phyloP scores from a whole-genome alignment of 2,888 invertebrate genomes.

The Synergus gifuensis region DNA sequence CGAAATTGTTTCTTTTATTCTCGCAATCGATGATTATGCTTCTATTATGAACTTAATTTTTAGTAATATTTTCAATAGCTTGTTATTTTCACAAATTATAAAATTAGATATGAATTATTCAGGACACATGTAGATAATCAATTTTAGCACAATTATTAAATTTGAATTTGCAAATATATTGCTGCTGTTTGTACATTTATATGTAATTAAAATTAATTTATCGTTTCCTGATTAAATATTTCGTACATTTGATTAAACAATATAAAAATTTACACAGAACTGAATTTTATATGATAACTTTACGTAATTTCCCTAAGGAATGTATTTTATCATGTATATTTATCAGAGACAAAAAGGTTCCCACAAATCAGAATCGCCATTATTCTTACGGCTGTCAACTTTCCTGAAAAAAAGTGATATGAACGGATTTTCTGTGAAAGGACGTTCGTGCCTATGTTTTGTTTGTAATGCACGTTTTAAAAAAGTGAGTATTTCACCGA shows the following conservation, averaged over 20 bases:
- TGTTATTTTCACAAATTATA: not conserved
- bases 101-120: not conserved
- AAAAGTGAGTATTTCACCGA: not conserved
- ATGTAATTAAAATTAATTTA: too few species aligned
- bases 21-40: not conserved
- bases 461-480: not conserved
- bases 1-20: conserved; percentile 1
- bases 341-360: not conserved
- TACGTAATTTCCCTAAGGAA: too few species aligned
- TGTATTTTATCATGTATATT: not conserved
- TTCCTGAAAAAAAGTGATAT: not conserved
- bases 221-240: too few species aligned
- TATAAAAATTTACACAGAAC: too few species aligned
- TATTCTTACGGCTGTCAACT: not conserved
- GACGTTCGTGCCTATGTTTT: not conserved
- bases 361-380: not conserved
- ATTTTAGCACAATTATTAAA: not conserved
- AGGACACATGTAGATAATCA: not conserved
- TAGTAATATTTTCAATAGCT: not conserved
- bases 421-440: not conserved
- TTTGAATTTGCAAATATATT: not conserved
- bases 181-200: too few species aligned
- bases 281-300: too few species aligned
- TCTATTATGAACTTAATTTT: not conserved
- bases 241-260: too few species aligned